A percentile compares a stretch with the other conserved stretches of the same genome.
Conservation (phyloP, 2,888 invertebrate species). For the Sinhomidia bicolor region DNA sequence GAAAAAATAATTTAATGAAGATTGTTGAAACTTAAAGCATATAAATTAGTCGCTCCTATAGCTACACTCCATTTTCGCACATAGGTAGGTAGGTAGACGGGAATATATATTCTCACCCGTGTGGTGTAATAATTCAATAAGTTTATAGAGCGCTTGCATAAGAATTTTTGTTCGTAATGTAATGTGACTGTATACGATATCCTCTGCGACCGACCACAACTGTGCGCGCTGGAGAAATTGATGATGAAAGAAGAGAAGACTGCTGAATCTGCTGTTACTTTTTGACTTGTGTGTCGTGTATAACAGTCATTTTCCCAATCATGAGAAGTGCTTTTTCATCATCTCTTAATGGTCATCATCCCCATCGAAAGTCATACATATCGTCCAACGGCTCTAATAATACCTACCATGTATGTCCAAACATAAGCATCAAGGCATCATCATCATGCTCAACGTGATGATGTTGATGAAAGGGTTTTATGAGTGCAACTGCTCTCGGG, state of each 20-base stretch:
- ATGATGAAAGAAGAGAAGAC: slow-evolving; percentile 59
- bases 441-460: slow-evolving; percentile 3
- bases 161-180: too few species aligned
- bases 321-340: slow-evolving; percentile 73
- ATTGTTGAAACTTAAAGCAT: neutral
- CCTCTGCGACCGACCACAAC: slow-evolving; percentile 47
- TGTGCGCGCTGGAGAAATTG: slow-evolving; percentile 44
- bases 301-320: slow-evolving; percentile 72
- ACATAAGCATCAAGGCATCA: slow-evolving; percentile 16
- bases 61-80: neutral
- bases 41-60: neutral
- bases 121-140: neutral
- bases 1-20: too few species aligned
- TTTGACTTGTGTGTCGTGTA: slow-evolving; percentile 64
- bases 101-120: too few species aligned
- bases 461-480: slow-evolving; percentile 52
- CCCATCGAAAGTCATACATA: slow-evolving; percentile 58
- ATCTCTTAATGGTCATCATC: slow-evolving; percentile 69
- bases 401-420: too few species aligned
- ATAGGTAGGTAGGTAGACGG: neutral
- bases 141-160: neutral
- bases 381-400: slow-evolving; percentile 25
- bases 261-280: slow-evolving; percentile 59
- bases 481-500: slow-evolving; percentile 58
- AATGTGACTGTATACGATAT: slow-evolving; percentile 23